Base-by-base conservation (phyloP, 1,140 invertebrate species). In the Paraescarpia echinospica region DNA sequence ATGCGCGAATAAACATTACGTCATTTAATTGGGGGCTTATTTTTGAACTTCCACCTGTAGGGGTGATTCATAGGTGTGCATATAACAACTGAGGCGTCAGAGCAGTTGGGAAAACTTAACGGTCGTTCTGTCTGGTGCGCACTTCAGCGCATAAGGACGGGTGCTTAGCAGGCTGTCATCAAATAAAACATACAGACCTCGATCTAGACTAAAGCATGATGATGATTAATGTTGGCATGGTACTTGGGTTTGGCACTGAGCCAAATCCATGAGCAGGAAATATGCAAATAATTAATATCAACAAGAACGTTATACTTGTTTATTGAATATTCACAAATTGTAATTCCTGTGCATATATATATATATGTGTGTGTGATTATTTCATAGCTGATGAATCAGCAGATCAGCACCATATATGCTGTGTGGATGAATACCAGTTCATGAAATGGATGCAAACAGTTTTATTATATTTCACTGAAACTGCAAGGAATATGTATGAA, bases 71-170 rank as follows among this genome's bases (percentile, higher is more conserved):
- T 35, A 90, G 35, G 35, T 90, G 33, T 34, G 34, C n/a, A 34
- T 12, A 34, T 34, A 90, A 90, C 89, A 90, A 8, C 89, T 12
- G 35, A 34, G 34, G 35, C 89, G 33, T 34, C 34, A 90, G 33
- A 90, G 89, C 35, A 90, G 89, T 90, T 90, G 35, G 33, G 35
- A 18, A 90, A 90, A 34, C 33, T 90, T 90, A 34, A 90, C 35
- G 33, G 35, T 90, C 35, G n/a, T 90, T 90, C 33, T 90, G 33
- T 34, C 35, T 90, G 35, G 33, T 90, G 14, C 14, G 33, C 35
- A 90, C 8, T 34, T 90, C 89, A 34, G 33, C 14, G 89, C 35
- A 35, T 90, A 35, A 27, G 34, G 14, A 1, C n/a, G 34, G 9
- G 35, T 33, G 35, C 89, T 34, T 34, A 34, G 89, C 8, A 90